phyloP scores from a whole-genome alignment of 1,140 invertebrate genomes.

The Mactra quadrangularis region DNA sequence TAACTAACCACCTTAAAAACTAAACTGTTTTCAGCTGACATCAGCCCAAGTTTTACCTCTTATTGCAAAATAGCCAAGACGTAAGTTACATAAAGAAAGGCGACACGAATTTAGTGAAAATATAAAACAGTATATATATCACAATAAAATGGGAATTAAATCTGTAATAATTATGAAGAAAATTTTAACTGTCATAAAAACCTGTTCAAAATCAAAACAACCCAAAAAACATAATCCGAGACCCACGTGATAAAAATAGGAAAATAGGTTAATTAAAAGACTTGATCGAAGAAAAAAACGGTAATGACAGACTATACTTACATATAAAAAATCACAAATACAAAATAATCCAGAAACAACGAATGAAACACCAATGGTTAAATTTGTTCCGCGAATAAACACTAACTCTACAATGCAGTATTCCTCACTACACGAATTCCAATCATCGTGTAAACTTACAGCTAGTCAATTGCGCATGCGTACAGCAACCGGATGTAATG shows the following conservation, averaged over 20 bases:
- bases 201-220: too few relatives aligned
- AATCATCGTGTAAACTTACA: slow-evolving; percentile 18
- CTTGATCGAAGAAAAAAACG: background rate
- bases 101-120: too few relatives aligned
- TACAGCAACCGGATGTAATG: background rate
- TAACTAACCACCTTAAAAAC: too few relatives aligned
- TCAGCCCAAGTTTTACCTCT: too few relatives aligned
- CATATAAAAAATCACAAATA: background rate
- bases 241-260: background rate
- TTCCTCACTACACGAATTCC: slow-evolving; percentile 35
- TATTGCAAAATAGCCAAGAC: too few relatives aligned
- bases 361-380: slow-evolving; percentile 7
- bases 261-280: background rate
- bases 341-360: slow-evolving; percentile 11
- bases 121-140: too few relatives aligned
- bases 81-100: too few relatives aligned
- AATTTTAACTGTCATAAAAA: too few relatives aligned
- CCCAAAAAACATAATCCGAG: too few relatives aligned
- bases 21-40: too few relatives aligned
- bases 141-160: too few relatives aligned
- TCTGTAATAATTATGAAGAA: too few relatives aligned
- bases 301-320: slow-evolving; percentile 8
- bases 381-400: background rate
- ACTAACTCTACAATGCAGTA: background rate
- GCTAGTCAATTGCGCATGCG: slow-evolving; percentile 36